These are phyloP conservation scores for Habrosyne pyritoides DNA, from an alignment of 2,888 invertebrate species.

Conservation along the genomic window DNA sequence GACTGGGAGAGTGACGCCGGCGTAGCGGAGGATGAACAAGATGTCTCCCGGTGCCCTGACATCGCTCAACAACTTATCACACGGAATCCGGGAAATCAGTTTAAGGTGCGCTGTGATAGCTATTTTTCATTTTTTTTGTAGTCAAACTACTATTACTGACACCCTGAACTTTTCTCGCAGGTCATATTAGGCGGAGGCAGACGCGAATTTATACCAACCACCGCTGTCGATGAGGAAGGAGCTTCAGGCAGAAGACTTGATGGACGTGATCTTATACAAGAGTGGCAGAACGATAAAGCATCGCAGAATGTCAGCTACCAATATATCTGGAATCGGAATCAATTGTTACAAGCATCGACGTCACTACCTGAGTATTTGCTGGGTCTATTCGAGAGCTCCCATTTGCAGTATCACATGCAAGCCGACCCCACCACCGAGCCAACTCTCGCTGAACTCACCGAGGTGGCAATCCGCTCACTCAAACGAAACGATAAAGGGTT, in stretches of 20 bases:
- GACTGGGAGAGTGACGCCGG: conserved; percentile 89
- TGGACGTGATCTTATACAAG: conserved; percentile 85
- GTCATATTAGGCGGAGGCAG: conserved; percentile 90
- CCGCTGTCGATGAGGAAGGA: conserved; percentile 78
- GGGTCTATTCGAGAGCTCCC: conserved; percentile 85
- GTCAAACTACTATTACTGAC: background rate
- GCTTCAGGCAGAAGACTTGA: conserved; percentile 77
- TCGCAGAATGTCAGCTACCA: conserved; percentile 54
- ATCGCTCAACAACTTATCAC: conserved; percentile 87
- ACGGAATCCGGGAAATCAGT: conserved; percentile 83
- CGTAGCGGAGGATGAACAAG: conserved; percentile 47
- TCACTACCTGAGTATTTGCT: conserved; percentile 84
- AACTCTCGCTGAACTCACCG: conserved; percentile 74
- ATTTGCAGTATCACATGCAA: conserved; percentile 87
- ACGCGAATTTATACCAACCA: conserved; percentile 84
- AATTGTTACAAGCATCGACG: conserved; percentile 66
- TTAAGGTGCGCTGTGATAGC: conserved; percentile 79
- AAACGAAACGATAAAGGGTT: conserved; percentile 86
- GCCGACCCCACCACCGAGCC: conserved; percentile 62
- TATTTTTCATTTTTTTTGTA: no score
- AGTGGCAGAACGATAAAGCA: conserved; percentile 83
- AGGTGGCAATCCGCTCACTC: conserved; percentile 87
- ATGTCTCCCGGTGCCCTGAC: conserved; percentile 81
- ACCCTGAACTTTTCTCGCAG: conserved; percentile 40
- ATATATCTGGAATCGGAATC: conserved; percentile 84